Evolutionary conservation across 2,113 vertebrate species (phyloP), one percentile per base, ranked within the genome.

Genomic region (Manacus vitellinus): DNA sequence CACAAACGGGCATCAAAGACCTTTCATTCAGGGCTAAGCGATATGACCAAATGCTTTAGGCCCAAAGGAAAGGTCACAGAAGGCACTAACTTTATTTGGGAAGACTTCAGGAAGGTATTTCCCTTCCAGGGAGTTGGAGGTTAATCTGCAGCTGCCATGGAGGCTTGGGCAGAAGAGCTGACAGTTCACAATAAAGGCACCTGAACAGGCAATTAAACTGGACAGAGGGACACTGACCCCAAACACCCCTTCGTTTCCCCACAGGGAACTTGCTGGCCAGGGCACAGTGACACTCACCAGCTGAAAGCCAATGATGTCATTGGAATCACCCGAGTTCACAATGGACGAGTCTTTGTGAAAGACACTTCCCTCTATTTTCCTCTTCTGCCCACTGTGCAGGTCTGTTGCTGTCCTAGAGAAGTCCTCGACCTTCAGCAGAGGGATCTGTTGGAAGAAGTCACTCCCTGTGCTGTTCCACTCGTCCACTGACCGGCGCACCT

Each of bases 291-390:
- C 30, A 96, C 98, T 98, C 66, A 98, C 98, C 98, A 98, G 83
- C 16, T 97, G 98, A 73, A 98, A 98, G 62, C 98, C 98, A 7
- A 98, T 98, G 63, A 98, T 79, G 58, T 98, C 94, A 20, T 97
- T 96, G 12, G 97, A 98, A 46, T 97, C 94, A 1, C 97, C 97
- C 0, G 97, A 87, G 11, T 97, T 98, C 67, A 98, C 92, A 14
- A 98, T 96, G 18, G 97, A 96, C 0, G 98, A 97, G 14, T 97
- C 96, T 61, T 97, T 97, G 56, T 98, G 96, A 27, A 98, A 95
- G 78, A 98, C 93, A 1, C 55, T 97, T 24, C 97, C 97, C 1
- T 90, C 97, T 30, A 98, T 96, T 75, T 95, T 98, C 66, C 97
- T 96, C 94, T 97, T 98, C 62, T 74, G 93, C 20, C 97, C 97